These are phyloP conservation scores for Microcebus griseorufus DNA, from an alignment of 2,113 vertebrate genomes.

Conservation along the genomic window DNA sequence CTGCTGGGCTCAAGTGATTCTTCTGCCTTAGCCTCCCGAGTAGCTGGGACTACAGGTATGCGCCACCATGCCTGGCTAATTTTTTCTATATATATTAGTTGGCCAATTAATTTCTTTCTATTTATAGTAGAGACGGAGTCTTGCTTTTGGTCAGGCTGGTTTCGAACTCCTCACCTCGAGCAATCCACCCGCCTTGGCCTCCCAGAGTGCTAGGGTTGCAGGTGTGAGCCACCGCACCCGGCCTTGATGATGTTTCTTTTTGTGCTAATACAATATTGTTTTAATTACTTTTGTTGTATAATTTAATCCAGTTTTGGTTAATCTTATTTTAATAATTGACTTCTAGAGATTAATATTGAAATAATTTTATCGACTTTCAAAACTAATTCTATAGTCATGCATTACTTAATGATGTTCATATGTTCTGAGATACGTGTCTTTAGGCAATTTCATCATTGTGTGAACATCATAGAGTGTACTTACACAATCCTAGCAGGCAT, in stretches of 20 bases:
- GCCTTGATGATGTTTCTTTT: background rate
- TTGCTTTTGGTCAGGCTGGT: too few species aligned
- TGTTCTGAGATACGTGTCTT: background rate
- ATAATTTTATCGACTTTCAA: constrained; percentile 3
- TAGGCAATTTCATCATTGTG: background rate
- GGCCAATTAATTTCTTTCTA: too few species aligned
- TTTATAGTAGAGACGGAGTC: too few species aligned
- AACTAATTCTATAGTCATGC: background rate
- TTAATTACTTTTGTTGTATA: background rate
- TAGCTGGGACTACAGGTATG: too few species aligned
- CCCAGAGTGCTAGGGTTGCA: too few species aligned
- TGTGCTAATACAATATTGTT: background rate
- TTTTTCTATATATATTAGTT: too few species aligned
- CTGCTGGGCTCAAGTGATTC: too few species aligned
- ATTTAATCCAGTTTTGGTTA: background rate
- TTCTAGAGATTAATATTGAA: constrained; percentile 9
- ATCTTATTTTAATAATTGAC: background rate
- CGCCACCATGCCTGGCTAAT: too few species aligned
- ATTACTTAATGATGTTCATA: background rate
- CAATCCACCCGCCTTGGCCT: too few species aligned
- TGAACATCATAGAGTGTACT: background rate
- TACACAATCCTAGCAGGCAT: background rate
- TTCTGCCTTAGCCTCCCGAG: too few species aligned
- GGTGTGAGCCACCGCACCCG: too few species aligned
- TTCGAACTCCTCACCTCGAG: too few species aligned